phyloP scores from a whole-genome alignment of 2,113 vertebrate genomes.

The Andinoacara biseriatus region DNA sequence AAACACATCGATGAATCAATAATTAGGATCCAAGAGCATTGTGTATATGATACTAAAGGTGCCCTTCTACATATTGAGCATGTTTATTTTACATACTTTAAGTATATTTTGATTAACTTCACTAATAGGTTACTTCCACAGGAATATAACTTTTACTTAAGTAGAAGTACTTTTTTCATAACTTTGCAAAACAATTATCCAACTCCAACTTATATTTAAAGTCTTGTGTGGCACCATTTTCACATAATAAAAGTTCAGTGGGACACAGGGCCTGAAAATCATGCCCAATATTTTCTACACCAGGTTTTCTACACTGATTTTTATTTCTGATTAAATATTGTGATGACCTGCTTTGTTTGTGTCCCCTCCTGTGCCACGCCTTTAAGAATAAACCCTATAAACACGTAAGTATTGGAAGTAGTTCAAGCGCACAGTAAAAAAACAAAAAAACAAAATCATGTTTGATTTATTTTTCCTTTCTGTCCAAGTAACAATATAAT shows the following conservation, averaged over 20 bases:
- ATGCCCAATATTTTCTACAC: background rate
- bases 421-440: background rate
- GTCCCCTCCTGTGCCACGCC: too few species aligned
- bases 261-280: background rate
- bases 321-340: background rate
- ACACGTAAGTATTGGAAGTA: background rate
- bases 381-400: background rate
- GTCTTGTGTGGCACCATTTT: background rate
- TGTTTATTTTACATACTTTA: background rate
- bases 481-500: too few species aligned
- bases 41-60: background rate
- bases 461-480: background rate
- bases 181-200: background rate
- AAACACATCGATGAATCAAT: background rate
- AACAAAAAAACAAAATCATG: background rate
- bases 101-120: background rate
- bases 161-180: background rate
- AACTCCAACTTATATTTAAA: background rate
- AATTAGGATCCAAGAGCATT: background rate
- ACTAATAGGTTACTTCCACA: too few species aligned
- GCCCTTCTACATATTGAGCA: background rate
- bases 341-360: too few species aligned
- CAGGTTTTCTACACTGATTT: background rate
- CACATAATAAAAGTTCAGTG: background rate
- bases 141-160: too few species aligned